Base-by-base conservation (phyloP, 1,140 invertebrate species). In the Melanaphis sacchari region DNA sequence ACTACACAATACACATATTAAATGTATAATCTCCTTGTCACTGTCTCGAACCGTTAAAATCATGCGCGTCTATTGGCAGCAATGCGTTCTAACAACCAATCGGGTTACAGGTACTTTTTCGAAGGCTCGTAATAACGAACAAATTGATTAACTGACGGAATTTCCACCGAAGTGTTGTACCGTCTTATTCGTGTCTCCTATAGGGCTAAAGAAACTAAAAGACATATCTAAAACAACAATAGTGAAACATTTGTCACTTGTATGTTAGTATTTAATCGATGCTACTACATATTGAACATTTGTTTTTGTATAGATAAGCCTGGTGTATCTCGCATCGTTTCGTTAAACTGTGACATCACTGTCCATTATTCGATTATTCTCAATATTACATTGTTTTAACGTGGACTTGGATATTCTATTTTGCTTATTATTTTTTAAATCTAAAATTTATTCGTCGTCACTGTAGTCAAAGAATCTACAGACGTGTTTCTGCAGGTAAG, bases 41-140 rank as follows among this genome's bases (percentile, higher is more conserved):
- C n/a, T 4, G 15, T 2, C 7, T 8, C 22, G 7, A 26, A 84
- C 82, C 82, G 82, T 84, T 84, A 84, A 40, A 40, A 40, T 40
- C 36, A 31, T 21, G 8, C 38, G 22, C 36, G 36, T 40, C 21
- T 31, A 5, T 90, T 90, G 88, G 88, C 52, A 90, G 36, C 88
- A 89, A 1, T 40, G 49, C 36, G 1, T 2, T n/a, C 31, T 15
- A 31, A 43, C 49, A 15, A 40, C 88, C 88, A 90, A 90, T 90
- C 9, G 31, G 52, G 7, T 26, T 4, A 6, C 9, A 3, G 24
- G 36, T 40, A 59, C 31, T 52, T 36, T 46, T 88, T 88, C 36
- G 15, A 59, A 90, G 36, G n/a, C 59, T 90, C 26, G 49, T 40
- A 90, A 90, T 89, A 89, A 89, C 87, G 31, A 52, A 88, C 6